Base-by-base conservation (phyloP, 2,797 vertebrate species). In the Enteromius paludinosus region DNA sequence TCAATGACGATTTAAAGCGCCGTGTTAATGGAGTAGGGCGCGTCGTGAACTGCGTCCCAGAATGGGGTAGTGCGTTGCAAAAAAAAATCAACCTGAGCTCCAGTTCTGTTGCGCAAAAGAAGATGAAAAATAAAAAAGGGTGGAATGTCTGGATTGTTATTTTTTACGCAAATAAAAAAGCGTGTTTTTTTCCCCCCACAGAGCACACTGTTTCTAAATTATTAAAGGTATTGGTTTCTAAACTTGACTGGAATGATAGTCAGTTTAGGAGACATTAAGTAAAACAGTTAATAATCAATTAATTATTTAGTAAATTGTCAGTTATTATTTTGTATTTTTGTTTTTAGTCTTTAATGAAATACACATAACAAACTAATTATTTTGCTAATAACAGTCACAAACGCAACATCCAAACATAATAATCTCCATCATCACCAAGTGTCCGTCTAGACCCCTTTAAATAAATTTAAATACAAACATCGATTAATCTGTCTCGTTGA, bases 1-100 rank as follows among this genome's bases (percentile, higher is more conserved):
- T 92, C 94, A 93, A 96, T 94, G 89, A 93, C 92, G 91, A 93
- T 95, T 94, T 91, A 87, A 93, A 90, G 83, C 9, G n/a, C 75
- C 76, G 62, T 84, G 82, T 73, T 82, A 73, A 77, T 80, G n/a
- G 59, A 59, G 71, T 69, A 59, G 86, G 54, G 81, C 82, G 87
- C 87, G 77, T 59, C 76, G 87, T 86, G 3, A 70, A 81, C 86
- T 47, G 86, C 92, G 89, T 90, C 88, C 90, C 93, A 23, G 65
- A 14, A 62, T 65, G 69, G 56, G 47, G 14, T 7, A 54, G 62
- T 71, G 72, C 73, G 54, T 76, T 69, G 69, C 49, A 78, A 73
- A 77, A 79, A 77, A 79, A 18, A 12, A 1, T 20, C 3, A 25
- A 8, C 20, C 35, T 38, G 35, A 62, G 28, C 28, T 28, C 28